Conservation (phyloP, 2,888 invertebrate species). For the Lepidochitona cinerea region DNA sequence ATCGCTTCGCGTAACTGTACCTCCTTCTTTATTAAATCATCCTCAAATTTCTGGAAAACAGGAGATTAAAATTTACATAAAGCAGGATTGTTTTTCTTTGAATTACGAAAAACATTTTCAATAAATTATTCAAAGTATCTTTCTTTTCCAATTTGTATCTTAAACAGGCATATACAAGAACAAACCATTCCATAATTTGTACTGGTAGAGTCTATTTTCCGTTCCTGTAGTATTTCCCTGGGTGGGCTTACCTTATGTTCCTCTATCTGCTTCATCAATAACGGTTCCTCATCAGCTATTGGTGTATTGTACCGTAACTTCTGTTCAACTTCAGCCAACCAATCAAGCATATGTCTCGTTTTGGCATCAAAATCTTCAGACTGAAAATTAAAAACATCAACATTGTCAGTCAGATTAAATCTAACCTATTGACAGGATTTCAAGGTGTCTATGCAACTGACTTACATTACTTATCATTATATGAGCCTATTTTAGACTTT, state of each 20-base stretch:
- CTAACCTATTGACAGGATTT: too few species aligned
- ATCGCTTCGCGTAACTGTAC: slow-evolving; percentile 84
- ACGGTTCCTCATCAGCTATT: slow-evolving; percentile 91
- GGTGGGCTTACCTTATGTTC: slow-evolving; percentile 87
- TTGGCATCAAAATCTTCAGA: slow-evolving; percentile 94
- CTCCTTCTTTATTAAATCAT: slow-evolving; percentile 87
- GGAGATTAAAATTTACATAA: neutral
- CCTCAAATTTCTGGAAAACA: slow-evolving; percentile 74
- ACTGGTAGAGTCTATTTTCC: too few species aligned
- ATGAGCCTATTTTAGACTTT: too few species aligned
- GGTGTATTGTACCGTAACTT: slow-evolving; percentile 93
- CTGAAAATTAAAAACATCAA: slow-evolving; percentile 66
- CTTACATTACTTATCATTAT: too few species aligned
- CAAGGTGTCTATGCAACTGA: too few species aligned
- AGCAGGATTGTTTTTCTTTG: neutral
- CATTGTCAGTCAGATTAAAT: too few species aligned
- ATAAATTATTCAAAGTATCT: too few species aligned
- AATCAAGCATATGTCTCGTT: slow-evolving; percentile 95
- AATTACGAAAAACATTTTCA: too few species aligned
- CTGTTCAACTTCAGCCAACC: slow-evolving; percentile 96
- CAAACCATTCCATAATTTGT: too few species aligned
- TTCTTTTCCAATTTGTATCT: too few species aligned
- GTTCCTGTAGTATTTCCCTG: too few species aligned
- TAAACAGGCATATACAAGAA: too few species aligned
- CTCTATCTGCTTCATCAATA: slow-evolving; percentile 85